Base-by-base conservation (phyloP, 2,888 invertebrate species). In the Euzetes globulus region DNA sequence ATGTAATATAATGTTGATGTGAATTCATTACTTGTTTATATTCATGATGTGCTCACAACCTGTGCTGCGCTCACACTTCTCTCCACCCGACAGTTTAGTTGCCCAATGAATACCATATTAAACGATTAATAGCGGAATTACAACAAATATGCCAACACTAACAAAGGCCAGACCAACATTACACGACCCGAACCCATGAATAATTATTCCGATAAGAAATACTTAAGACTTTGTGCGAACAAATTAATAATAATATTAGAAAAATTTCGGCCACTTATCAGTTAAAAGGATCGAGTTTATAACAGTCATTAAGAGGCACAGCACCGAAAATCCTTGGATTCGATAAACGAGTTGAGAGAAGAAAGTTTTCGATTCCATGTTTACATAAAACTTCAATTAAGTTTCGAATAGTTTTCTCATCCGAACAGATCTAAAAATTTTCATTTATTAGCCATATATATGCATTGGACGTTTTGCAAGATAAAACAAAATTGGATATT, bases 51-150 rank as follows among this genome's bases (percentile, higher is more conserved):
- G 9, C 45, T 45, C 70, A 70, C n/a, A 33, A 27, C 33, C 33
- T 65, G 60, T 33, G 19, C 63, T 65, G 19, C 37, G n/a, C 63
- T 65, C 63, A 37, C 63, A 37, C 63, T 37, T 41, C 70, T 70
- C 70, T 70, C 70, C 70, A 45, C 70, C 70, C 70, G 70, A 70
- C 47, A 70, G 70, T 70, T 70, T 70, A 70, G 70, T 70, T 70
- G n/a, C 37, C 41, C 70, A 45, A 70, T 70, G 70, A 70, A 70
- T 70, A 70, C 33, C 60, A 70, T 70, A 45, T 70, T 41, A 70
- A 25, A 47, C 25, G 47, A 70, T 70, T 70, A 70, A 70, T 70
- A 70, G 70, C 47, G 13, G 70, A 47, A 63, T 70, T 70, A 70
- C 70, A 70, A 47, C 13, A 45, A 22, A 70, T 70, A 70, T 45